These are phyloP conservation scores for Clytia hemisphaerica DNA, from an alignment of 30 jellyfish, hydroid and myxozoan genomes.

Conservation along the genomic window DNA sequence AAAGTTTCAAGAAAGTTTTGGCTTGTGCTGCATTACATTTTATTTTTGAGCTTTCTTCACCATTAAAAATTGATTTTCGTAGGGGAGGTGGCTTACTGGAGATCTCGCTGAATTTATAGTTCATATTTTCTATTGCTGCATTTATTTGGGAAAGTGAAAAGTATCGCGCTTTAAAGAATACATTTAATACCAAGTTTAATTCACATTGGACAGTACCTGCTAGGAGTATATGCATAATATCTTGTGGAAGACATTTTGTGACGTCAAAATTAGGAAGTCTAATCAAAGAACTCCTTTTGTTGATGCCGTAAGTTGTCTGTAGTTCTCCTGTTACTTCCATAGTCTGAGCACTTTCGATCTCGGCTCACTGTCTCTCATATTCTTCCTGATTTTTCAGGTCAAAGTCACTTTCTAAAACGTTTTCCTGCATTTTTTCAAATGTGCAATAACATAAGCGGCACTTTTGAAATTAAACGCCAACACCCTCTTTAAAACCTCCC, in stretches of 20 bases:
- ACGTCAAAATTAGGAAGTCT: conserved; percentile 9
- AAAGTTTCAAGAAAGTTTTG: neutral
- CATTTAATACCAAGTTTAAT: neutral
- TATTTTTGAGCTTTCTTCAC: conserved; percentile 12
- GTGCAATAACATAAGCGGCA: conserved; percentile 11
- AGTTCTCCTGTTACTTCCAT: neutral
- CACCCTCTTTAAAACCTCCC: conserved; percentile 23
- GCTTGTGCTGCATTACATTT: conserved; percentile 24
- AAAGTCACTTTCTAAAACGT: neutral
- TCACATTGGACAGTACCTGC: conserved; percentile 20
- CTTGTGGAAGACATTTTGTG: conserved; percentile 18
- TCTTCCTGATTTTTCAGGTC: neutral
- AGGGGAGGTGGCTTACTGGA: conserved; percentile 10
- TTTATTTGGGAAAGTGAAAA: neutral
- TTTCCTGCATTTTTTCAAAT: conserved; percentile 1
- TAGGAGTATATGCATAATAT: conserved; percentile 9
- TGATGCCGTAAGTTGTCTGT: conserved; percentile 14
- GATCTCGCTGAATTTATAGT: neutral
- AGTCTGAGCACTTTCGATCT: conserved; percentile 6
- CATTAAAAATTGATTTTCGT: conserved; percentile 13
- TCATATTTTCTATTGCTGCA: neutral
- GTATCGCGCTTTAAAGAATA: neutral
- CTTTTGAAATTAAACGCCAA: conserved; percentile 5
- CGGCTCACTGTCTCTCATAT: conserved; percentile 2
- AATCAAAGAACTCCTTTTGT: conserved; percentile 4